Evolutionary conservation across 1,140 invertebrate species (phyloP).

Genomic region (Bombus terrestris): DNA sequence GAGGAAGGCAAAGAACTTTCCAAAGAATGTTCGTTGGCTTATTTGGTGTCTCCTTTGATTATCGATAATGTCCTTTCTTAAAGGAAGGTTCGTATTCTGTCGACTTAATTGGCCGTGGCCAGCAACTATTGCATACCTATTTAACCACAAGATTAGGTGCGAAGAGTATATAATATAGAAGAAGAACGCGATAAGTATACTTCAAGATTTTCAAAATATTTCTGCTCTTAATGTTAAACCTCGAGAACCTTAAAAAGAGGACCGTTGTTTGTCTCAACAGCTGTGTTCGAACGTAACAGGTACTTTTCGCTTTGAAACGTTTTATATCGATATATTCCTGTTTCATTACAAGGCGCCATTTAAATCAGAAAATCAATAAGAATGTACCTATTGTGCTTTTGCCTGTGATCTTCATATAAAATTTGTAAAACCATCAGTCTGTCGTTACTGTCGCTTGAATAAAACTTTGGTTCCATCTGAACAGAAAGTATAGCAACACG

Average conservation of each 20-base stretch:
- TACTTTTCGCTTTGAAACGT: not conserved
- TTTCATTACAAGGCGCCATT: not conserved
- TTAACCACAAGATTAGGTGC: not conserved
- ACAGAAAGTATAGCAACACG: not conserved
- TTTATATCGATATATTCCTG: too few species aligned
- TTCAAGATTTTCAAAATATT: too few species aligned
- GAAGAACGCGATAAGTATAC: too few species aligned
- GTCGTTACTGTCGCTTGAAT: not conserved
- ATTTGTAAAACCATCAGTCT: not conserved
- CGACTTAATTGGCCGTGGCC: conserved; percentile 21
- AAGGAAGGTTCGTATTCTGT: not conserved
- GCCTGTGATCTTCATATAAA: not conserved
- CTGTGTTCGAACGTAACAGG: too few species aligned
- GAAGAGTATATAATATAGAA: too few species aligned
- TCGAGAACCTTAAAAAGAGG: too few species aligned
- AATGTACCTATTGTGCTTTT: not conserved
- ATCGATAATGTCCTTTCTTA: conserved; percentile 4
- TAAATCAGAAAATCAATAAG: not conserved
- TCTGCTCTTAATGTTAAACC: too few species aligned
- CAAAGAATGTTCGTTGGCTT: conserved; percentile 17
- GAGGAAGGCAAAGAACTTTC: not conserved
- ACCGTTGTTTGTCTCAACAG: too few species aligned
- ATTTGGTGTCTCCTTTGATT: not conserved
- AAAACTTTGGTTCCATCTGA: too few species aligned
- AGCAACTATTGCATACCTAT: not conserved